These are phyloP conservation scores for Corythoichthys haematopterus DNA, from an alignment of 2,113 vertebrate species.

Conservation along the genomic window DNA sequence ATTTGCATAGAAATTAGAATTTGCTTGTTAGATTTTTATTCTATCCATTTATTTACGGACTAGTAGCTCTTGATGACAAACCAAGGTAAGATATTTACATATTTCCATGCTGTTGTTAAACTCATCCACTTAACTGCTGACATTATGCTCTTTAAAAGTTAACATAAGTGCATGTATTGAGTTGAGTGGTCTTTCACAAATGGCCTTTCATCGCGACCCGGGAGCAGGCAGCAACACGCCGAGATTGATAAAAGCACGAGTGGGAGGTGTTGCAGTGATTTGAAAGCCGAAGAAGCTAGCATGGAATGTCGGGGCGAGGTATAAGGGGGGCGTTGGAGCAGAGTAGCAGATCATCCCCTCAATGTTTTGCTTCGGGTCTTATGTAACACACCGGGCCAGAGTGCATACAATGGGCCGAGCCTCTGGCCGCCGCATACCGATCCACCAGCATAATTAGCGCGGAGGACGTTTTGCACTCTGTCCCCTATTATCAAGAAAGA, in stretches of 20 bases:
- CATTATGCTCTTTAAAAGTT: neutral
- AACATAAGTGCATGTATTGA: neutral
- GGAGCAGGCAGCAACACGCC: constrained; percentile 56
- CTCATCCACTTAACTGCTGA: neutral
- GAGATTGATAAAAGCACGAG: constrained; percentile 8
- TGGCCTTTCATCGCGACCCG: constrained; percentile 51
- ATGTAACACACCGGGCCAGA: constrained; percentile 56
- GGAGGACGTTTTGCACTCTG: constrained; percentile 30
- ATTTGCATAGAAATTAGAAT: too few species aligned
- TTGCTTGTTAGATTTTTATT: too few species aligned
- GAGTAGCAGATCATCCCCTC: constrained; percentile 18
- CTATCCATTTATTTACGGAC: too few species aligned
- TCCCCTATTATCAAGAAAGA: neutral
- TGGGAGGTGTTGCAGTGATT: constrained; percentile 6
- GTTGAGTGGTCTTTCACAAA: neutral
- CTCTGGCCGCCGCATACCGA: constrained; percentile 26
- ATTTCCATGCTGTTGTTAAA: too few species aligned
- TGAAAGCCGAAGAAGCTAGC: constrained; percentile 6
- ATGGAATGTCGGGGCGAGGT: neutral
- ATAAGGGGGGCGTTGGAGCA: neutral
- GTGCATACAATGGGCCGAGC: constrained; percentile 42
- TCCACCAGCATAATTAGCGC: constrained; percentile 29
- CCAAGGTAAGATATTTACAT: too few species aligned
- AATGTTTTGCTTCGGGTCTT: constrained; percentile 37
- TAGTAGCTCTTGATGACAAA: too few species aligned